A percentile compares a stretch with the other conserved stretches of the same genome.
phyloP scores from a whole-genome alignment of 2,888 invertebrate genomes.

The Scrobipalpa costella region DNA sequence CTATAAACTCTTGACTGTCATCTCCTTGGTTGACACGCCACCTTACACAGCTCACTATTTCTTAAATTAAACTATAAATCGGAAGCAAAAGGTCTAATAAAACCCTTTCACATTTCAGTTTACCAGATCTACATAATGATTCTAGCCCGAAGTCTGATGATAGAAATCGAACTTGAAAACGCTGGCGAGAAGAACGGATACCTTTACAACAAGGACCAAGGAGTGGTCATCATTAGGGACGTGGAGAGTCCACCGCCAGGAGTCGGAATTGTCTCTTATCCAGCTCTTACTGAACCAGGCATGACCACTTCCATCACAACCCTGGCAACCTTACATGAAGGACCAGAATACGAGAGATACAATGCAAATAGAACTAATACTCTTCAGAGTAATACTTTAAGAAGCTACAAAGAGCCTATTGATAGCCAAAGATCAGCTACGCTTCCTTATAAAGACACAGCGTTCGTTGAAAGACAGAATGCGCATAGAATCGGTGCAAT shows the following conservation, averaged over 20 bases:
- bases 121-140: conserved; percentile 9
- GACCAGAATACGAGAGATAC: conserved; percentile 1
- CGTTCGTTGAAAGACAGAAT: background rate
- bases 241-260: conserved; percentile 9
- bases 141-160: background rate
- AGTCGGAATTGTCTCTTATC: background rate
- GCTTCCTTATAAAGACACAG: conserved; percentile 8
- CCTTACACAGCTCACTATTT: too few species aligned
- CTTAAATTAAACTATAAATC: too few species aligned
- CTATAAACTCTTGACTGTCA: too few species aligned
- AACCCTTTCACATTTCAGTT: background rate
- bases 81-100: background rate
- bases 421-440: conserved; percentile 8
- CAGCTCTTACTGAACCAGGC: conserved; percentile 1
- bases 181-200: background rate
- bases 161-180: background rate
- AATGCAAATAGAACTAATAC: conserved; percentile 7
- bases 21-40: too few species aligned
- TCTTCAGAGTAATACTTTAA: conserved; percentile 2
- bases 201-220: conserved; percentile 6
- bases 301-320: conserved; percentile 6
- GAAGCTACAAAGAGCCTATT: background rate
- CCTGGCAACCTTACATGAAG: background rate
- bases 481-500: background rate
- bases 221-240: conserved; percentile 7